Conservation (phyloP, 2,797 vertebrate genomes). For the Notoglanidium macrostoma region DNA sequence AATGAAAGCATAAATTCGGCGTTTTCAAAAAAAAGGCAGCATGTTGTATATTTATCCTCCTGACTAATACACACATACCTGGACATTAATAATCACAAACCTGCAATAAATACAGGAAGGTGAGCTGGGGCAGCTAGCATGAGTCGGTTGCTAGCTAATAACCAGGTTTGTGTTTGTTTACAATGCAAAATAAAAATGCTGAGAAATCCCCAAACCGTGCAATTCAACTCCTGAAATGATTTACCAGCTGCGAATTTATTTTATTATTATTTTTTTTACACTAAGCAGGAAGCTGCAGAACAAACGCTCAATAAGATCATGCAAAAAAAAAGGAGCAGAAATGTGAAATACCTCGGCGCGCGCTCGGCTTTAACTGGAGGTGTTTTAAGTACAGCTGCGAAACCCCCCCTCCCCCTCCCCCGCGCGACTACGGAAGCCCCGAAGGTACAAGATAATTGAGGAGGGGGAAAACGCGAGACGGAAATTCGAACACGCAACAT, state of each 20-base stretch:
- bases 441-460: neutral
- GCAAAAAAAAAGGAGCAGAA: neutral
- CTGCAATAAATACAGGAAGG: neutral
- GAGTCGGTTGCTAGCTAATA: neutral
- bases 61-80: neutral
- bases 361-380: constrained; percentile 20
- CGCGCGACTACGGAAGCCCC: neutral
- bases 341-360: constrained; percentile 11
- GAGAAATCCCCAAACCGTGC: no score
- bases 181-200: neutral
- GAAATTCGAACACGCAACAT: constrained; percentile 40
- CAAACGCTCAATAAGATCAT: neutral
- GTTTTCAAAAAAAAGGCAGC: neutral
- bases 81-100: neutral
- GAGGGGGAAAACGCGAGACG: constrained; percentile 1
- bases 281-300: neutral
- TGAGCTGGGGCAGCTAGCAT: neutral
- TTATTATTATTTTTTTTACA: neutral
- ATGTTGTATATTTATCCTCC: neutral
- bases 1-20: neutral
- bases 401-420: no score
- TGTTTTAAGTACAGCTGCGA: constrained; percentile 15
- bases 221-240: neutral
- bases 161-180: constrained; percentile 13
- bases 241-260: no score